Conservation (phyloP, 2,888 invertebrate species). For the Eristalinus aeneus region DNA sequence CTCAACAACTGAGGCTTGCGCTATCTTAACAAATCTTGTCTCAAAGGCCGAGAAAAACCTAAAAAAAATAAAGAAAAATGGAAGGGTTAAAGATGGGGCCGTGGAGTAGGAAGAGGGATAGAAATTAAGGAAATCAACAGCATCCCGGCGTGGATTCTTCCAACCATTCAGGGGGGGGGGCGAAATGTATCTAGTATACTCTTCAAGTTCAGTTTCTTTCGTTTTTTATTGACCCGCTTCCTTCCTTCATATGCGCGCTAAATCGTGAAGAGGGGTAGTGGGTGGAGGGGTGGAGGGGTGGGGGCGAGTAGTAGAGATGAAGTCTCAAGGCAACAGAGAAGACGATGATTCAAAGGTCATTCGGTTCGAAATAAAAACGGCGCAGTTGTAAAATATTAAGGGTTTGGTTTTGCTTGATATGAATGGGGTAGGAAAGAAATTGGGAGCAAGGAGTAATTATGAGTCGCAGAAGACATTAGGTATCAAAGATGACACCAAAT, state of each 20-base stretch:
- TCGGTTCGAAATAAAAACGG: conserved; percentile 37
- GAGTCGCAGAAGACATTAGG: neutral
- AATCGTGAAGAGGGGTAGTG: neutral
- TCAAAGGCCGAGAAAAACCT: neutral
- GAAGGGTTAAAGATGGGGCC: neutral
- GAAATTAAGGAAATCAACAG: conserved; percentile 50
- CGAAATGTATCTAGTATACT: conserved; percentile 27
- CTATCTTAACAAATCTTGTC: conserved; percentile 22
- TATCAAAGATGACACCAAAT: neutral
- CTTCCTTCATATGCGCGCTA: conserved; percentile 49
- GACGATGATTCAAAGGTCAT: conserved; percentile 19
- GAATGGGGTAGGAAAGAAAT: neutral
- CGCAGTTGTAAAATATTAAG: conserved; percentile 23
- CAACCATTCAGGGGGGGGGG: conserved; percentile 12
- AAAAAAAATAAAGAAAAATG: neutral
- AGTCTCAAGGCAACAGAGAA: conserved; percentile 1
- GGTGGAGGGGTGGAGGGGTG: neutral
- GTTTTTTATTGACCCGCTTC: neutral
- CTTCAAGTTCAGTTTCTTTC: conserved; percentile 7
- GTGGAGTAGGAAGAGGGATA: neutral
- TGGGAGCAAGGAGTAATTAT: neutral
- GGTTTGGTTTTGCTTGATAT: neutral
- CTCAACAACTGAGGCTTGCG: neutral
- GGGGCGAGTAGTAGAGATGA: too few relatives aligned
- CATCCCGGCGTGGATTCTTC: conserved; percentile 14